Conservation (phyloP, 2,113 vertebrate genomes). For the Ramphastos sulfuratus region DNA sequence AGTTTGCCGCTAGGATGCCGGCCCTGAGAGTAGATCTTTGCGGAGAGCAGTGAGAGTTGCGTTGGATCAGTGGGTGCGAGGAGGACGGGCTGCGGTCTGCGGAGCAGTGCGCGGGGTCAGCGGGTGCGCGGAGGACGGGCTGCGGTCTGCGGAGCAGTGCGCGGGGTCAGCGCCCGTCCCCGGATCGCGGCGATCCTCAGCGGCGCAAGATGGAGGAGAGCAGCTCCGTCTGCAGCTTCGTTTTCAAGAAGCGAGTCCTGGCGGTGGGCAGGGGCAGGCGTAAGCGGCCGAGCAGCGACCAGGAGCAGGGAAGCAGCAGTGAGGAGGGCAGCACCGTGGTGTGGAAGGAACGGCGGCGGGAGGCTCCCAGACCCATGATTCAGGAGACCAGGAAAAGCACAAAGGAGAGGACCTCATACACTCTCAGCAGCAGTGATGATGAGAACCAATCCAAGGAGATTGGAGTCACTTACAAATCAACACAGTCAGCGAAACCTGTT, state of each 20-base stretch:
- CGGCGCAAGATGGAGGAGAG: too few species aligned
- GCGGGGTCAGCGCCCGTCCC: too few species aligned
- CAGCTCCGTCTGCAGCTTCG: slow-evolving; percentile 75
- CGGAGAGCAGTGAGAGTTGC: too few species aligned
- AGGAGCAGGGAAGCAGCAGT: slow-evolving; percentile 76
- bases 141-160: too few species aligned
- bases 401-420: slow-evolving; percentile 71
- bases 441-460: slow-evolving; percentile 73
- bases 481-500: slow-evolving; percentile 92
- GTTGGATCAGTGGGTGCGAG: too few species aligned
- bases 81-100: too few species aligned
- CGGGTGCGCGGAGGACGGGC: too few species aligned
- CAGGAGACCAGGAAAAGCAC: slow-evolving; percentile 83
- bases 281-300: slow-evolving; percentile 57
- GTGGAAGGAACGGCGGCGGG: slow-evolving; percentile 79
- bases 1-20: too few species aligned
- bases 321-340: slow-evolving; percentile 79
- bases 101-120: too few species aligned
- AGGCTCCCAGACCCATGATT: slow-evolving; percentile 87
- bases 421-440: slow-evolving; percentile 80
- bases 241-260: slow-evolving; percentile 83
- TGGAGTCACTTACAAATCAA: slow-evolving; percentile 90
- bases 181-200: too few species aligned
- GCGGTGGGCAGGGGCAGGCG: slow-evolving; percentile 73
- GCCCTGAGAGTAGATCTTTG: too few species aligned